Base-by-base conservation (phyloP, 2,797 vertebrate genomes). In the Clarias pachynema region DNA sequence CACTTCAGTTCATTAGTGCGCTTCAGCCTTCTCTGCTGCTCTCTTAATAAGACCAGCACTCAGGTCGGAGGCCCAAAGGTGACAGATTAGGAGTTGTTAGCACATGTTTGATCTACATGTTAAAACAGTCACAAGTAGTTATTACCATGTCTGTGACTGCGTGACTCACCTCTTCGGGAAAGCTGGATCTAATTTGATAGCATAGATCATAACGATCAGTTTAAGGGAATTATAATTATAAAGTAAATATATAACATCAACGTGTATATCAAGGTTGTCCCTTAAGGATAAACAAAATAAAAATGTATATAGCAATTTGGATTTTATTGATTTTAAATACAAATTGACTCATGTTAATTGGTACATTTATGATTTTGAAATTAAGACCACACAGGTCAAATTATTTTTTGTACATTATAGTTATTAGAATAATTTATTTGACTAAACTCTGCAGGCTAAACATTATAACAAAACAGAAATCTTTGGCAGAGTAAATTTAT, bases 1-100 rank as follows among this genome's bases (percentile, higher is more conserved):
- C 87, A 89, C 81, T 86, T 88, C 86, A 86, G 88, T 92, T 91
- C 91, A 92, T 92, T 92, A 92, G 89, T 89, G 87, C 86, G 78
- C 74, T 84, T 90, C 86, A 87, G 73, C 88, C 63, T 53, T 83
- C 88, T 87, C 82, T 40, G 82, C 75, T 78, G 83, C 85, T 73
- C 83, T 87, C 80, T 81, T 91, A 91, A 88, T 89, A 88, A 89
- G 89, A 84, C 79, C 85, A 84, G 81, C 37, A 66, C 86, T 83
- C 81, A 24, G 88, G 89, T 86, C 84, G 81, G 83, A 88, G 88
- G 86, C 84, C 75, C 84, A 84, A 85, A 88, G 82, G 85, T 91
- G 90, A 89, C 86, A 88, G 87, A 90, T 84, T 88, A 87, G 57
- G 66, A 88, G 88, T 86, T 87, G 86, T 87, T 87, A 87, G 84